Evolutionary conservation across 2,888 invertebrate species (phyloP), one percentile per base, ranked within the genome.

Genomic region (Amphiduros pacificus): DNA sequence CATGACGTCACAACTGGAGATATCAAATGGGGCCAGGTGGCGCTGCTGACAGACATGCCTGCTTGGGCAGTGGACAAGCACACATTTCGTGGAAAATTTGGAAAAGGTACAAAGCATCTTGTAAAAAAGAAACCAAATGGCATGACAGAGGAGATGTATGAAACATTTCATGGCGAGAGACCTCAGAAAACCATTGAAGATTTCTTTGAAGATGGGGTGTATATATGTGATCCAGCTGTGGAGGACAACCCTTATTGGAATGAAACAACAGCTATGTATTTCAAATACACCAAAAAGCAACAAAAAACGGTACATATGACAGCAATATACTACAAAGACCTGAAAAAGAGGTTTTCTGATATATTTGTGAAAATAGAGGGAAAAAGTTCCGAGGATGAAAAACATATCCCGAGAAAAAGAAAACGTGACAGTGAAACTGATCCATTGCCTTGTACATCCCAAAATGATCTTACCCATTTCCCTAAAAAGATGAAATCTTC

Each of bases 1-100:
- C 40, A 36, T 1, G 31, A 54, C 5, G 20, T 28, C n/a, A 41
- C 49, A 20, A n/a, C 56, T 2, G 48, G 53, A 4, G 20, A 27
- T 26, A 50, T 61, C 3, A 36, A 60, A 26, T 61, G 60, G 63
- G 28, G 29, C 24, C 26, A 29, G 4, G 41, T 56, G 27, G 31
- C 32, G 3, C 40, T 24, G 22, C 51, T 63, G 11, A 52, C 9
- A 2, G 14, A 41, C 24, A 60, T 63, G 63, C 63, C 63, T 2
- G 20, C 24, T 2, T 63, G 63, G 63, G 63, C 63, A 4, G 63
- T 63, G 9, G 63, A 63, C 49, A 63, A 63, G 28, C 63, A 63
- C 53, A 63, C 63, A 28, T 63, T 52, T 53, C 32, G 63, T 14
- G 63, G 63, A 14, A 63, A 63, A 29, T 56, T 48, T 31, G 63